phyloP scores from a whole-genome alignment of 1,140 invertebrate species.

The Aplysia californica region DNA sequence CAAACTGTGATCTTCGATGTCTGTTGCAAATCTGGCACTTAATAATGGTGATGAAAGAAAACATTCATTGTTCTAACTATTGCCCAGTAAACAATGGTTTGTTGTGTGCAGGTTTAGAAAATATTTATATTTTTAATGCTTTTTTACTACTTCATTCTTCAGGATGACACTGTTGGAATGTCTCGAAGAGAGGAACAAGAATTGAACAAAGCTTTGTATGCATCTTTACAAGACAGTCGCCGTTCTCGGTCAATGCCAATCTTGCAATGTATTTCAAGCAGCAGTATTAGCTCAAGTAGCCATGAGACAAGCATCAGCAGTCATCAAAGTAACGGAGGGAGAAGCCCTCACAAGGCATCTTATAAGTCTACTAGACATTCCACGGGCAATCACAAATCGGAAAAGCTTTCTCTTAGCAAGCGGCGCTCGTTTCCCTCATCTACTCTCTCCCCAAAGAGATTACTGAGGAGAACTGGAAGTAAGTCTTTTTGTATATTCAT shows the following conservation, averaged over 20 bases:
- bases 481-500: no score
- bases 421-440: neutral
- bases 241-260: neutral
- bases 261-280: neutral
- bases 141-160: neutral
- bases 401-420: neutral
- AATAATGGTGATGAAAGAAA: neutral
- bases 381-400: neutral
- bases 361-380: no score
- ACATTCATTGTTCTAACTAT: neutral
- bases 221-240: slow-evolving; percentile 63
- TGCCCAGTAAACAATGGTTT: neutral
- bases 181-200: slow-evolving; percentile 67
- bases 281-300: slow-evolving; percentile 1
- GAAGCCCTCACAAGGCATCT: no score
- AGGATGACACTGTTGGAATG: slow-evolving; percentile 63
- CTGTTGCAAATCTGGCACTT: no score
- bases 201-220: slow-evolving; percentile 67
- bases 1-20: no score
- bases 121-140: neutral
- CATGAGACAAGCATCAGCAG: neutral
- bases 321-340: no score
- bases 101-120: no score
- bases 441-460: neutral
- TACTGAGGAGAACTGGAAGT: neutral